Evolutionary conservation across 2,888 invertebrate species (phyloP), one percentile per base, ranked within the genome.

Genomic region (Ceratothoa steindachneri): DNA sequence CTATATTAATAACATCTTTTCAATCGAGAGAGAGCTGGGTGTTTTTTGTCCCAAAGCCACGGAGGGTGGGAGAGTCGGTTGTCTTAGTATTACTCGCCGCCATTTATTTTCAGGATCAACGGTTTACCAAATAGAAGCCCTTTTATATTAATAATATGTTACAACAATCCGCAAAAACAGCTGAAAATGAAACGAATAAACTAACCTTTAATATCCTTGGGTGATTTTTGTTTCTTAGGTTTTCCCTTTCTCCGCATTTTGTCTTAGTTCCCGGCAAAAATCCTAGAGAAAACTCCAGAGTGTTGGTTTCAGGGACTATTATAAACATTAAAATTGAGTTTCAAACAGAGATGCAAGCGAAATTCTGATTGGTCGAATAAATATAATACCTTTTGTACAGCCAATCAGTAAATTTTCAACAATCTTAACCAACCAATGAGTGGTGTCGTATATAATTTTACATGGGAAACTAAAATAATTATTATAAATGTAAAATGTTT

Each of bases 241-340:
- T 22, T 55, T 19, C 55, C 55, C 19, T 55, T 55, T 55, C 55
- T 55, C 19, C 55, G n/a, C 60, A 60, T 60, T 60, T 60, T 60
- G 60, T 7, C 2, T 9, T 22, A 60, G 60, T 60, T 60, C 24
- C 60, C 60, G 60, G 60, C 60, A 60, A 60, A 41, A 60, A 60
- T 24, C 60, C 12, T 15, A 60, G 60, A 24, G 60, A 60, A 60
- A 60, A 60, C 60, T 60, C 60, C 19, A 12, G 12, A 3, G 2
- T 12, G 60, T 24, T 7, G 60, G 2, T 60, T 60, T 60, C 60
- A 60, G 60, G 60, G 60, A 24, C 60, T 60, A 60, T 55, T 55
- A 55, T 55, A 55, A 55, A 55, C 55, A 55, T 22, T 55, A 19
- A 55, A 55, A 55, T 19, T 19, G 15, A 55, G 19, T 55, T 19